A percentile compares a stretch with the other conserved stretches of the same genome.
These are phyloP conservation scores for Halcyon malimbica DNA, from an alignment of 2,113 vertebrate species.

Conservation along the genomic window DNA sequence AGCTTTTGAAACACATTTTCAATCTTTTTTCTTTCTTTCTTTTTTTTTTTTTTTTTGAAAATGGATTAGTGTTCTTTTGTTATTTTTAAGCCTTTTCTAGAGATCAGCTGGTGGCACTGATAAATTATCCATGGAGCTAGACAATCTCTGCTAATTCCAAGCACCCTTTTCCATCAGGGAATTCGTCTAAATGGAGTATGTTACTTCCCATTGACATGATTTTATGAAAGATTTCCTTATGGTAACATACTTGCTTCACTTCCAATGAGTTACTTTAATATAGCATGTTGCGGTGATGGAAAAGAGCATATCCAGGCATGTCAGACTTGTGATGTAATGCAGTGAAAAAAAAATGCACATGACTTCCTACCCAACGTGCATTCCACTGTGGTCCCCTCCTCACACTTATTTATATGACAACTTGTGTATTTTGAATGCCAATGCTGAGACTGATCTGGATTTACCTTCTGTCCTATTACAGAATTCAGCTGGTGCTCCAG, in stretches of 20 bases:
- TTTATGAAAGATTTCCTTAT: slow-evolving; percentile 51
- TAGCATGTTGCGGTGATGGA: not conserved
- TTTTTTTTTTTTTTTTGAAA: not conserved
- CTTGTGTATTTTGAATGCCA: not conserved
- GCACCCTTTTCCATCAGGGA: slow-evolving; percentile 24
- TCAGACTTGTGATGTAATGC: not conserved
- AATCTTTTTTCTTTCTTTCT: not conserved
- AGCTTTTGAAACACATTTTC: slow-evolving; percentile 37
- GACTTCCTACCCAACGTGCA: not conserved
- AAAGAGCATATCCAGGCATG: not conserved
- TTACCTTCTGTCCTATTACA: not conserved
- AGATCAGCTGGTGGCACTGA: slow-evolving; percentile 64
- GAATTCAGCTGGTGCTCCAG: not conserved
- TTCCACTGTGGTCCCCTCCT: fast-evolving
- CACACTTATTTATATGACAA: not conserved
- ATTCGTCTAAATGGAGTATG: slow-evolving; percentile 33
- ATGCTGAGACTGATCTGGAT: not conserved
- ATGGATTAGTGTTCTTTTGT: slow-evolving; percentile 62
- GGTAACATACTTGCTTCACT: not conserved
- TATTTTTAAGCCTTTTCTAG: slow-evolving; percentile 54
- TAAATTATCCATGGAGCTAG: slow-evolving; percentile 63
- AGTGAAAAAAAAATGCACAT: not conserved
- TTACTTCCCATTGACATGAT: slow-evolving; percentile 25
- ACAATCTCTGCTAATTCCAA: slow-evolving; percentile 59
- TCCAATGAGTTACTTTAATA: not conserved